Evolutionary conservation across 2,113 vertebrate genomes (phyloP).

Genomic region (Microcebus tavaratra): DNA sequence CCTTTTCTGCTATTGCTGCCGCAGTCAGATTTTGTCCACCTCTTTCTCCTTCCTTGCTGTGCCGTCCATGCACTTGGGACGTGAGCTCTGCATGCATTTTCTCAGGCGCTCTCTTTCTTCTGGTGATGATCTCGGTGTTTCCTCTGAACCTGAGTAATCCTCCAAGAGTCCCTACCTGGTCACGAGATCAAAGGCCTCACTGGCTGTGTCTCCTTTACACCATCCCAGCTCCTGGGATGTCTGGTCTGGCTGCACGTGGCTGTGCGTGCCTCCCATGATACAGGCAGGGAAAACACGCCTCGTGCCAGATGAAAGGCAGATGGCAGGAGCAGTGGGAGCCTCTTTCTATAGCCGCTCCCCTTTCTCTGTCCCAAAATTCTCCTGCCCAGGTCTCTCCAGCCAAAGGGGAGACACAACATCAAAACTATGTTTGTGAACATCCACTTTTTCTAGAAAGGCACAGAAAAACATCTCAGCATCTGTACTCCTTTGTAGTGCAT

Average conservation of each 20-base stretch:
- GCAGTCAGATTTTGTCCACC: too few relatives aligned
- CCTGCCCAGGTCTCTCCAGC: background rate
- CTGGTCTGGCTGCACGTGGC: background rate
- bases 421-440: background rate
- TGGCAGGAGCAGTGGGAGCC: accelerated
- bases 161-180: too few relatives aligned
- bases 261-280: accelerated
- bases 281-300: background rate
- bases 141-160: background rate
- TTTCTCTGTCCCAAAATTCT: background rate
- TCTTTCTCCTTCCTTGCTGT: background rate
- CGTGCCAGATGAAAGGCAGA: background rate
- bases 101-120: background rate
- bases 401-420: background rate
- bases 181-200: background rate
- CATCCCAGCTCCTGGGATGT: accelerated
- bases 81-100: background rate
- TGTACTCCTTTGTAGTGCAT: background rate
- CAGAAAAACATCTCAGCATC: background rate
- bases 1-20: background rate
- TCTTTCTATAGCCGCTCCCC: background rate
- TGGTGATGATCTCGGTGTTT: too few relatives aligned
- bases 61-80: accelerated
- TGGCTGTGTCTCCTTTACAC: background rate
- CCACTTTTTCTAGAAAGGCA: background rate